Conservation (phyloP, 2,888 invertebrate genomes). For the Crocallis elinguaria region DNA sequence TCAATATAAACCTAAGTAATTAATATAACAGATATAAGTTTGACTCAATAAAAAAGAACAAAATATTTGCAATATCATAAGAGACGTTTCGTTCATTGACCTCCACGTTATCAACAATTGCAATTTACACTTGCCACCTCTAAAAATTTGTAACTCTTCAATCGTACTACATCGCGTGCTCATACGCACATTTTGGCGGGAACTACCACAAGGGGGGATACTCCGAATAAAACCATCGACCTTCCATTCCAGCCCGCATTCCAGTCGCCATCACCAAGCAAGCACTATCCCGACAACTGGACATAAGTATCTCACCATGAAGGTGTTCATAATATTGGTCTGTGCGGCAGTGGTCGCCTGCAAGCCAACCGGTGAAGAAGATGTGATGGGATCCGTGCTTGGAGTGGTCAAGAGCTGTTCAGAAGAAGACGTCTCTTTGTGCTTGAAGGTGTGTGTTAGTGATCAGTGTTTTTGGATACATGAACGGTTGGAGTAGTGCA, state of each 20-base stretch:
- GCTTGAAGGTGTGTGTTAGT: constrained; percentile 87
- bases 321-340: constrained; percentile 76
- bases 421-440: constrained; percentile 87
- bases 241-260: constrained; percentile 67
- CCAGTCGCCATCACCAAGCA: constrained; percentile 61
- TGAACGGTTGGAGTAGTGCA: constrained; percentile 23
- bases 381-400: constrained; percentile 85
- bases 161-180: constrained; percentile 43
- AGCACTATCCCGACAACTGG: constrained; percentile 12
- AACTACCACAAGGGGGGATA: constrained; percentile 64
- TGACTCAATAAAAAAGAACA: not conserved
- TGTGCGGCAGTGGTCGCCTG: constrained; percentile 77
- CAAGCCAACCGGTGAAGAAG: constrained; percentile 81
- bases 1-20: too few relatives aligned
- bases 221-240: constrained; percentile 74
- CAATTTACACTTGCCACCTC: constrained; percentile 44
- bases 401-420: constrained; percentile 89
- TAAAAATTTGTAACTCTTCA: constrained; percentile 50
- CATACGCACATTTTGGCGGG: constrained; percentile 59
- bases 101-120: not conserved
- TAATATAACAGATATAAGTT: too few relatives aligned
- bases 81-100: constrained; percentile 3
- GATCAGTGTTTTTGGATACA: constrained; percentile 26
- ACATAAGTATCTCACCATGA: constrained; percentile 71
- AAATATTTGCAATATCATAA: too few relatives aligned